Base-by-base conservation (phyloP, 2,113 vertebrate species). In the Podiceps cristatus region DNA sequence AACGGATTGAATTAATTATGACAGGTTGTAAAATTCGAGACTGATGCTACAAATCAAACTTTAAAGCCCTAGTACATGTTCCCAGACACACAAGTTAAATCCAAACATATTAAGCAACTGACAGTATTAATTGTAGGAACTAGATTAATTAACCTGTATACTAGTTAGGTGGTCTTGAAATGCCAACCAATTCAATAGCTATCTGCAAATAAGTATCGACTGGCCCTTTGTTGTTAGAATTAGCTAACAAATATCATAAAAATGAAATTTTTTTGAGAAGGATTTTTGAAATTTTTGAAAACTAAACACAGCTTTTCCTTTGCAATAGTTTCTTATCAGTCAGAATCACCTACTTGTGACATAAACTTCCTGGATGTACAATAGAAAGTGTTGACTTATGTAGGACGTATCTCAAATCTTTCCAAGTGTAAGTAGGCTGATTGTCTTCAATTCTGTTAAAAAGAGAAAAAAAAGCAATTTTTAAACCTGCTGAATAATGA, bases 1-100 rank as follows among this genome's bases (percentile, higher is more conserved):
- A 98, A 90, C 81, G 94, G 95, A 97, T 81, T 97, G 98, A 98
- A 98, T 98, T 98, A 98, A 98, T 98, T 98, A 98, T 96, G 96
- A 90, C 78, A 92, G 94, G 97, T 98, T 98, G 98, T 97, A 97
- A 98, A 98, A 98, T 97, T 98, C 14, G 76, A 92, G 94, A 89
- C 92, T 92, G 96, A 92, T 97, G 94, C 96, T 96, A 96, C 97
- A 97, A 98, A 98, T 97, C 98, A 98, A 98, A 98, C 97, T 98
- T 98, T 94, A 94, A 97, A 98, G 95, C 97, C 96, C 52, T 45
- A 74, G 79, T 91, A 96, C 92, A 86, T 96, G 96, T 94, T 98
- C 84, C 52, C 79, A 94, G 82, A 33, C 80, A 95, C 90, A 93
- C 60, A 96, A 97, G 94, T 97, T 96, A 95, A 96, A 97, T 88